These are phyloP conservation scores for Chunga burmeisteri DNA, from an alignment of 2,113 vertebrate species.

Conservation along the genomic window DNA sequence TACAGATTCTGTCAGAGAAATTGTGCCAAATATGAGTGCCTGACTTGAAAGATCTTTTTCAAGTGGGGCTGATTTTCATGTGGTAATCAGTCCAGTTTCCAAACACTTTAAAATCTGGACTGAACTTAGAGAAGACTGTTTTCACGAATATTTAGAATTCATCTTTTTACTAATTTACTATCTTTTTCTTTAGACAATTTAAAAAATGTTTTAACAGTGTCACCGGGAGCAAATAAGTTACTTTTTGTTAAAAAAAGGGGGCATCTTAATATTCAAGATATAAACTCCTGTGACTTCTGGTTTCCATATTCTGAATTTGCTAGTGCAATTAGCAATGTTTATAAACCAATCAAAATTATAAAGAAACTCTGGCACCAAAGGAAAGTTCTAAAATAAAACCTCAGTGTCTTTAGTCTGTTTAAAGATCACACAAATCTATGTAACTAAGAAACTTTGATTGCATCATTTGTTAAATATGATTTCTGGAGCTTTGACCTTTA, in stretches of 20 bases:
- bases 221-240: background rate
- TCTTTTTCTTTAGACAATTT: background rate
- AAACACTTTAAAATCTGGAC: constrained; percentile 28
- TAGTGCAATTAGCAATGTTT: background rate
- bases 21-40: background rate
- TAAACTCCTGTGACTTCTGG: background rate
- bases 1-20: background rate
- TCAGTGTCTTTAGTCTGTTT: background rate
- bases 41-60: constrained; percentile 33
- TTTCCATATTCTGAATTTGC: background rate
- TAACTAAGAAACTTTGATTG: background rate
- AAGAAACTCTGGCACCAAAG: background rate
- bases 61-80: constrained; percentile 20
- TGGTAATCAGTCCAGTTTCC: constrained; percentile 26
- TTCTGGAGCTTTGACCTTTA: background rate
- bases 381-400: background rate
- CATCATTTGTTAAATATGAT: background rate
- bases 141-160: constrained; percentile 29
- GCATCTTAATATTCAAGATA: background rate
- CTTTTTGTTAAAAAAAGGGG: constrained; percentile 4
- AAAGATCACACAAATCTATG: background rate
- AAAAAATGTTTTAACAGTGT: background rate
- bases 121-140: background rate
- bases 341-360: background rate
- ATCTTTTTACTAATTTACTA: background rate